Percentiles rank a stretch among this genome's conserved stretches.
Evolutionary conservation across 2,888 invertebrate species (phyloP).

Genomic region (Sisyra terminalis): DNA sequence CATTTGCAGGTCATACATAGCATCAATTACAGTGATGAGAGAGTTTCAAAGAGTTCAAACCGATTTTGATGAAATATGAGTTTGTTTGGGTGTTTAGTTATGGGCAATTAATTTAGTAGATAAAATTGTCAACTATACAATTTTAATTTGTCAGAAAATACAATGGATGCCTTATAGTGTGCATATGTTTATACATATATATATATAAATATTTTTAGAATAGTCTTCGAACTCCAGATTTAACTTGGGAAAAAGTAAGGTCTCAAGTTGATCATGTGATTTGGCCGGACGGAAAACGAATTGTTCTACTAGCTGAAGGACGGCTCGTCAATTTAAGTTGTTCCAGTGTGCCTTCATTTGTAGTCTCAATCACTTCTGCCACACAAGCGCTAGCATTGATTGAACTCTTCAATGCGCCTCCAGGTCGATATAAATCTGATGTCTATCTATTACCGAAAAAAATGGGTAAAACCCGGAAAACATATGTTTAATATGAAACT

Average conservation of each 20-base stretch:
- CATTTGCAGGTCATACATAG: too few species aligned
- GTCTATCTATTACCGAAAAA: conserved; percentile 96
- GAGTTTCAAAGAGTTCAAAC: too few species aligned
- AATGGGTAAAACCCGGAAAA: conserved; percentile 53
- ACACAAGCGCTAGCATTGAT: conserved; percentile 95
- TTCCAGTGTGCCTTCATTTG: conserved; percentile 93
- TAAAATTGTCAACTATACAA: neutral
- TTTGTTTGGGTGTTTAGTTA: too few species aligned
- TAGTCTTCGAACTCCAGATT: conserved; percentile 79
- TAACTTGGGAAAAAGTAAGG: conserved; percentile 94
- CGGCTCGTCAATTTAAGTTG: conserved; percentile 91
- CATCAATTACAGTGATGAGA: too few species aligned
- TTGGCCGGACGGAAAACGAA: conserved; percentile 93
- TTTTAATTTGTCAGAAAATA: too few species aligned
- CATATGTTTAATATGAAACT: too few species aligned
- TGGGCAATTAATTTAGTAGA: too few species aligned
- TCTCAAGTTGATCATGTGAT: conserved; percentile 98
- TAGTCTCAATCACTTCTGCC: conserved; percentile 93
- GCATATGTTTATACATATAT: too few species aligned
- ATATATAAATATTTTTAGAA: conserved; percentile 45
- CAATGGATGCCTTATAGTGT: too few species aligned
- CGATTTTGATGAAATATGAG: too few species aligned
- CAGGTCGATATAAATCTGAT: conserved; percentile 89
- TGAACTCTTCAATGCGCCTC: conserved; percentile 91
- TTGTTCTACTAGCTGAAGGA: conserved; percentile 86